A percentile compares a stretch with the other conserved stretches of the same genome.
Evolutionary conservation across 2,113 vertebrate genomes (phyloP).

Genomic region (Ptilorrhoa leucosticta): DNA sequence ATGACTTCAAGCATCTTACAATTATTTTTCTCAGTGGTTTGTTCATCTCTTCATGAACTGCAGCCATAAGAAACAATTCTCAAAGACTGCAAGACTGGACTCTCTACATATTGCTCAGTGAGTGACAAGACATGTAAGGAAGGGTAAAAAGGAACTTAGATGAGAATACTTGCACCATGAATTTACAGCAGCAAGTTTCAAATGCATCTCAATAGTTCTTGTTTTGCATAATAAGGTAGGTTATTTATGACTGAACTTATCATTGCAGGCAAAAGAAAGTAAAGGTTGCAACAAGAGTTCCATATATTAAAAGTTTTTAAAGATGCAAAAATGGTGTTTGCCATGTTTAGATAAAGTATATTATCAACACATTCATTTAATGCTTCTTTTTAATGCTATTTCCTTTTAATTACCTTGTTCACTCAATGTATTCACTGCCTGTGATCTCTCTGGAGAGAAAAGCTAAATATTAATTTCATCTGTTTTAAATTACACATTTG

Average conservation of each 20-base stretch:
- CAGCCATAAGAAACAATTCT: background rate
- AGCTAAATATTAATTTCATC: slow-evolving; percentile 47
- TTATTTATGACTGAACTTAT: background rate
- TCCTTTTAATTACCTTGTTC: slow-evolving; percentile 6
- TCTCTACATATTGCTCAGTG: background rate
- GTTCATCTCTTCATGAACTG: background rate
- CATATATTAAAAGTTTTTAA: background rate
- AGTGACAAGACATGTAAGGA: background rate
- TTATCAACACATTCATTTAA: background rate
- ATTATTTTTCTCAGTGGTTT: background rate
- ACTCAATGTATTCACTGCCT: background rate
- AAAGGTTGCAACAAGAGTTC: background rate
- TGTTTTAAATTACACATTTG: slow-evolving; percentile 51
- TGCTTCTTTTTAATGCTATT: background rate
- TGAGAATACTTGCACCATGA: background rate
- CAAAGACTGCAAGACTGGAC: background rate
- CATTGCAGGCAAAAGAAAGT: background rate
- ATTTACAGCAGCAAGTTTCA: background rate
- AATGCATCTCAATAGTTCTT: background rate
- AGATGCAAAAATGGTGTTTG: background rate
- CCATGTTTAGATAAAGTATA: background rate
- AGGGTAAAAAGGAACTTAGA: background rate
- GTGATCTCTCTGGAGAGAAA: slow-evolving; percentile 25
- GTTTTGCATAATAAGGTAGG: background rate
- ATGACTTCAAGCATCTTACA: background rate